Conservation (phyloP, 1,140 invertebrate genomes). For the Lordiphosa clarofinis region DNA sequence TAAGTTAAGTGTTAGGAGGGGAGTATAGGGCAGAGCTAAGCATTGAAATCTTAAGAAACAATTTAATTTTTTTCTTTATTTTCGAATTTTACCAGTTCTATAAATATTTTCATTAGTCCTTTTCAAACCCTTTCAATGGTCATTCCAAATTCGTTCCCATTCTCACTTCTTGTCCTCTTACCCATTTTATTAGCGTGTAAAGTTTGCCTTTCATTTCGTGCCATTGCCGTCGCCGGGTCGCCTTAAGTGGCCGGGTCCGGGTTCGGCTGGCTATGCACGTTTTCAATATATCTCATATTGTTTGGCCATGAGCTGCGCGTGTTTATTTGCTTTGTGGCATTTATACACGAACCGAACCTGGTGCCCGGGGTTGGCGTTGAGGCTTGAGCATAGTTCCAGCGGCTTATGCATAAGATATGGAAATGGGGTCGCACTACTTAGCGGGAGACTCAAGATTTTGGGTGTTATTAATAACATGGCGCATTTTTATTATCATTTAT, state of each 20-base stretch:
- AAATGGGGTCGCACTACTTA: conserved; percentile 52
- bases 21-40: too few species aligned
- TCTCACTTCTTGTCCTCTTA: neutral
- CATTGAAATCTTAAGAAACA: too few species aligned
- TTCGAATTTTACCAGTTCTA: too few species aligned
- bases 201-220: conserved; percentile 63
- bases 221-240: conserved; percentile 28
- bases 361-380: conserved; percentile 11
- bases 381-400: conserved; percentile 10
- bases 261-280: conserved; percentile 48
- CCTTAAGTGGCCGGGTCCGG: conserved; percentile 50
- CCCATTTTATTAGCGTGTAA: conserved; percentile 66
- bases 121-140: too few species aligned
- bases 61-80: too few species aligned
- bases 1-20: neutral
- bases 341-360: conserved; percentile 44
- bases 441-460: conserved; percentile 13
- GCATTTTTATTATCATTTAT: conserved; percentile 63
- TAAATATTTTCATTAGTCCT: too few species aligned
- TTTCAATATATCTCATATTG: conserved; percentile 77
- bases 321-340: conserved; percentile 71
- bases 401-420: conserved; percentile 69
- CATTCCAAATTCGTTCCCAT: too few species aligned
- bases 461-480: conserved; percentile 66
- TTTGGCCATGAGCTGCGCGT: conserved; percentile 68